Conservation (phyloP, 2,113 vertebrate genomes). For the Setophaga petechia region DNA sequence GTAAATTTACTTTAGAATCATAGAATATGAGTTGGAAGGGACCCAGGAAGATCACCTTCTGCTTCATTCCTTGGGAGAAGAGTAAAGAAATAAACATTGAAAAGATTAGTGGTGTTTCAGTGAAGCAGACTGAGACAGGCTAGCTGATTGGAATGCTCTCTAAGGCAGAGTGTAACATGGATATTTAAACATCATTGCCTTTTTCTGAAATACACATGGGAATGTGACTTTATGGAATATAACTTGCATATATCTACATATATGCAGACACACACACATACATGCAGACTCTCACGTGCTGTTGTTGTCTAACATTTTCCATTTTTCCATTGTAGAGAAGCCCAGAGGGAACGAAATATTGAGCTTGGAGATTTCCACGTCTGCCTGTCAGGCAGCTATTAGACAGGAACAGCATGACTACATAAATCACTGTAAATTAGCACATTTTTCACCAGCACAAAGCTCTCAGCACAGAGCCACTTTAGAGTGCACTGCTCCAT, state of each 20-base stretch:
- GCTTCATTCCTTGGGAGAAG: neutral
- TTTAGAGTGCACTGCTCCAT: neutral
- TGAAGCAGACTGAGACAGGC: neutral
- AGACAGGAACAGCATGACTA: neutral
- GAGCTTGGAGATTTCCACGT: neutral
- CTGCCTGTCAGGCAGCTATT: slow-evolving; percentile 11
- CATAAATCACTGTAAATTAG: slow-evolving; percentile 34
- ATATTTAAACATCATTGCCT: neutral
- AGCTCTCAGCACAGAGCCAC: neutral
- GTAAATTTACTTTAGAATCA: neutral
- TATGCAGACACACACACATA: neutral
- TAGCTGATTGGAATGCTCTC: neutral
- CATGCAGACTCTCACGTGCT: rapidly evolving
- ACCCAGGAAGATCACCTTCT: neutral
- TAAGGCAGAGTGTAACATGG: neutral
- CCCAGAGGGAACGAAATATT: neutral
- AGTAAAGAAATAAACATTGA: neutral
- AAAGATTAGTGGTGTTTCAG: neutral
- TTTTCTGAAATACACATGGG: neutral
- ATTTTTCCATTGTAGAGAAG: neutral
- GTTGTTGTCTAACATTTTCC: neutral
- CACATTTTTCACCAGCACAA: slow-evolving; percentile 13
- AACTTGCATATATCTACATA: neutral
- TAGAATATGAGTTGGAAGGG: neutral
- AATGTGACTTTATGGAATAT: neutral